Evolutionary conservation across 1,140 invertebrate genomes (phyloP), one percentile per base, ranked within the genome.

Genomic region (Mesaphorura yosii): DNA sequence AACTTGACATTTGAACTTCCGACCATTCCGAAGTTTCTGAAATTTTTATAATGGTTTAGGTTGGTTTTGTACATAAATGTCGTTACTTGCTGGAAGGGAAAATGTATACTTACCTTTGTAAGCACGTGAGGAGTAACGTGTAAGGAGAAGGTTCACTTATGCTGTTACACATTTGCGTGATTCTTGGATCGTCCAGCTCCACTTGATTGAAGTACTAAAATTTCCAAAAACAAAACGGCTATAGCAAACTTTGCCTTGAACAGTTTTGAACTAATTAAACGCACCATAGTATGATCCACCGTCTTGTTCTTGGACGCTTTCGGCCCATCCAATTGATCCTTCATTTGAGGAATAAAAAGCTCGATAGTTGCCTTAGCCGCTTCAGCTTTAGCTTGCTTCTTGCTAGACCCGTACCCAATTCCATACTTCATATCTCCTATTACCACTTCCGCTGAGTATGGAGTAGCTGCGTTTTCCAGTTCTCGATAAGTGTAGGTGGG

Each of bases 81-180:
- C n/a, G n/a, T n/a, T n/a, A n/a, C n/a, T n/a, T n/a, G n/a, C n/a
- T n/a, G n/a, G n/a, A n/a, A n/a, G n/a, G n/a, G n/a, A n/a, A n/a
- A n/a, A n/a, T n/a, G n/a, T n/a, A 4, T 29, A 34, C 14, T 53
- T 61, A 78, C 67, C 88, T 76, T 70, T 92, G 84, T 31, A 96
- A 72, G 68, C 92, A 96, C 7, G 89, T 93, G 29, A 91, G 73
- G 41, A 97, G 72, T 53, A 96, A 89, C 57, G 88, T 83, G 72
- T 93, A 93, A 1, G 92, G 93, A 3, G 87, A 86, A 1, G 90
- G 90, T 71, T 95, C 91, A 34, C 90, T 93, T 1, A 90, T 88
- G 72, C 91, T 92, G 23, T 83, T 82, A 70, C 91, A 95, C 66
- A 96, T 84, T 70, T 95, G 90, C 42, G 85, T 80, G 20, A 97